Evolutionary conservation across 2,113 vertebrate species (phyloP), one percentile per base, ranked within the genome.

Genomic region (Siniperca chuatsi): DNA sequence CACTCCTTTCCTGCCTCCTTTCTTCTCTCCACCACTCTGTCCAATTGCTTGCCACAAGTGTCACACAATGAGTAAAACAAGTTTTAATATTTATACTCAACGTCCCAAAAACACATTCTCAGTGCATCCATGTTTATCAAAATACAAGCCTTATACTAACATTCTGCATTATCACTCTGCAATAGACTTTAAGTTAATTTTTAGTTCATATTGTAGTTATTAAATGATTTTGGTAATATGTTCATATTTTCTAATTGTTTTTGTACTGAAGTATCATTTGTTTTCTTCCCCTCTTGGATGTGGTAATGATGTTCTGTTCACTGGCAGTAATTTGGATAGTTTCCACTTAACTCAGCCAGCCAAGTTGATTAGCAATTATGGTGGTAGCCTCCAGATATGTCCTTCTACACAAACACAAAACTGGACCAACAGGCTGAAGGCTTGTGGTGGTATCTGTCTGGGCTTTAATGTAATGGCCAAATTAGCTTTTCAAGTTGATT

Each of bases 321-420:
- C 74, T 89, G 89, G 82, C 62, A 90, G 83, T 86, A 71, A 81
- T 85, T 84, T 91, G 87, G 65, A 85, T 73, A 12, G 69, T 89
- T 58, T 84, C 66, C 76, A 81, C 74, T 88, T 84, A 73, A 84
- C 78, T 89, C 88, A 83, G 85, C 81, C 74, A 64, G 81, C 87
- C 83, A 84, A 88, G 87, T 62, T 90, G 92, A 90, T 94, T 89
- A 85, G 80, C 90, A 91, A 85, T 91, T 93, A 93, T 25, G 46
- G 72, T 52, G n/a, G 69, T 84, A 83, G 87, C 91, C 89, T 89
- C 84, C 84, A 92, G 91, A 87, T 82, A 87, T 64, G 81, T 88
- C 78, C 44, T 62, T 76, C 44, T 78, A 79, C 68, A 69, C 83
- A 81, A 82, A 90, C 85, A 85, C 44, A 82, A 83, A 85, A 61